Percentiles rank a stretch among this genome's conserved stretches.
phyloP scores from a whole-genome alignment of 1,140 invertebrate species.

The Oedothorax gibbosus region DNA sequence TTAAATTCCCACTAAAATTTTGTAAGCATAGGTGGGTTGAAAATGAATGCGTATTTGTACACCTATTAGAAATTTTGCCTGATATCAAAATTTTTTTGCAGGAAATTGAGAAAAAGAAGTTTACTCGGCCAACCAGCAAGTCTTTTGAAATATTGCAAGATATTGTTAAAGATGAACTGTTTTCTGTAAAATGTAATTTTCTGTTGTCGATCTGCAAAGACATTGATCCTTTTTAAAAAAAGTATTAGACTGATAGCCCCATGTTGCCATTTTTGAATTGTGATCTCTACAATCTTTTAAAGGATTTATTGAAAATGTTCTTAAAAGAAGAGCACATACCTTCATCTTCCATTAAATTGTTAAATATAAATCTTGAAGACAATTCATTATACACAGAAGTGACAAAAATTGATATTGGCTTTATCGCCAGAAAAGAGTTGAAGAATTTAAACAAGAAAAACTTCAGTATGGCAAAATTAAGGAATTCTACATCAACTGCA shows the following conservation, averaged over 20 bases:
- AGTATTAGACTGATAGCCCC: conserved; percentile 1
- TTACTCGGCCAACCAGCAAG: not conserved
- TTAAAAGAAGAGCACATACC: conserved; percentile 18
- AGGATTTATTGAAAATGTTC: conserved; percentile 12
- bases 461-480: not conserved
- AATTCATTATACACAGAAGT: not conserved
- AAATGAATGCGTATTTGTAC: not conserved
- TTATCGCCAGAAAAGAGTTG: conserved; percentile 1
- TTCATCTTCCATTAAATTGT: conserved; percentile 4
- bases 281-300: not conserved
- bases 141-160: not conserved
- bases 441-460: not conserved
- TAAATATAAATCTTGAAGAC: conserved; percentile 9
- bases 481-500: conserved; percentile 19
- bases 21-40: not conserved
- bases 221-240: conserved; percentile 1
- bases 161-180: conserved; percentile 1
- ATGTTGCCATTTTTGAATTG: conserved; percentile 14
- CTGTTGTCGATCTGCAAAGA: not conserved
- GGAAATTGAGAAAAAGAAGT: not conserved
- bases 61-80: conserved; percentile 9
- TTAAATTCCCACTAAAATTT: not conserved
- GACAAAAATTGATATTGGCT: conserved; percentile 9
- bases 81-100: not conserved
- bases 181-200: not conserved